Evolutionary conservation across 2,888 invertebrate species (phyloP).

Genomic region (Trachelus iudaicus): DNA sequence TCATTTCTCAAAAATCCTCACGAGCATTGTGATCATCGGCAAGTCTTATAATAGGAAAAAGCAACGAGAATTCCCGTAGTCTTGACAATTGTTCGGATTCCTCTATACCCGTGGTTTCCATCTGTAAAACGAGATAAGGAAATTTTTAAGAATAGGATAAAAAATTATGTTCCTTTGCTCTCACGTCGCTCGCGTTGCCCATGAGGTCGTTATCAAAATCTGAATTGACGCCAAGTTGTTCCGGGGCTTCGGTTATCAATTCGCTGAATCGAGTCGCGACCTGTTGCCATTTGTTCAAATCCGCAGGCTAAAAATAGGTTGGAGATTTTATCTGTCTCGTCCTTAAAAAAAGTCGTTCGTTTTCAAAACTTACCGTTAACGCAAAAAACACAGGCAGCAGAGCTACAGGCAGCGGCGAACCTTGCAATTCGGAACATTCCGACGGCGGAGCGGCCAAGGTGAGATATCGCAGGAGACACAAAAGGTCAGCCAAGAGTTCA

Average conservation of each 20-base stretch:
- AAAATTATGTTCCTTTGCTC: background rate
- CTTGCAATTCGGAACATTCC: constrained; percentile 66
- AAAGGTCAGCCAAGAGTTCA: constrained; percentile 57
- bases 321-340: background rate
- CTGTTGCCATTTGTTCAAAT: constrained; percentile 50
- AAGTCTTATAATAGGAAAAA: constrained; percentile 38
- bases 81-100: constrained; percentile 27
- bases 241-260: constrained; percentile 51
- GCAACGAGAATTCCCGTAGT: constrained; percentile 31
- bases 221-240: constrained; percentile 35
- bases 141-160: background rate
- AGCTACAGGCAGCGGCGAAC: constrained; percentile 64
- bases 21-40: constrained; percentile 31
- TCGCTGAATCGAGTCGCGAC: constrained; percentile 52
- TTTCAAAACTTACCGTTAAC: constrained; percentile 56
- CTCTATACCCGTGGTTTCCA: constrained; percentile 11
- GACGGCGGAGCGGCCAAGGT: constrained; percentile 65
- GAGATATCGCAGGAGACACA: constrained; percentile 64
- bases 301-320: constrained; percentile 35
- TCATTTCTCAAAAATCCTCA: constrained; percentile 11
- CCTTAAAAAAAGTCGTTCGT: background rate
- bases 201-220: constrained; percentile 21
- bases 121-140: background rate
- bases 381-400: constrained; percentile 68
- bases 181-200: constrained; percentile 20